Percentiles rank a stretch among this genome's conserved stretches.
Evolutionary conservation across 2,797 vertebrate species (phyloP).

Genomic region (Okamejei kenojei): DNA sequence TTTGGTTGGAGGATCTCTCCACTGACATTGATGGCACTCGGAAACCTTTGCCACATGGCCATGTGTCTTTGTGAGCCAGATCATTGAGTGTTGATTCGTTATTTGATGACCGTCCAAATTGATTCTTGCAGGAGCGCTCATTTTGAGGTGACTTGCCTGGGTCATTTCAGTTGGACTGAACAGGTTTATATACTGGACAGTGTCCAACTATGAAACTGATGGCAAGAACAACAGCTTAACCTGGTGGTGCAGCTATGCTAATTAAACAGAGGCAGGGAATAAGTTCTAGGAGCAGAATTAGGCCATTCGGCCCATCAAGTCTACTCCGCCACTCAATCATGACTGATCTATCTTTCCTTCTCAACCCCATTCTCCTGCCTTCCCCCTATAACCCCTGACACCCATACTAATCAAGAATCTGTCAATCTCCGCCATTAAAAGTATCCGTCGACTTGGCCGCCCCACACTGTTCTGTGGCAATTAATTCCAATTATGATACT

Average conservation of each 20-base stretch:
- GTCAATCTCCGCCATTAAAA: too few relatives aligned
- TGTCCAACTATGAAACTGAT: neutral
- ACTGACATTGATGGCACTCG: neutral
- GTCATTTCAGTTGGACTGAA: neutral
- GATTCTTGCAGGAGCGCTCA: neutral
- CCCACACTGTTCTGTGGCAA: too few relatives aligned
- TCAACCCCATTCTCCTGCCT: too few relatives aligned
- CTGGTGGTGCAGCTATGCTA: neutral
- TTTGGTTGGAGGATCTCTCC: neutral
- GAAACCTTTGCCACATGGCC: neutral
- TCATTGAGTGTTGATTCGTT: neutral
- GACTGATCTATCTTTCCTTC: too few relatives aligned
- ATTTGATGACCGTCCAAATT: neutral
- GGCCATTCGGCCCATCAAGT: too few relatives aligned
- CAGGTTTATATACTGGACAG: neutral
- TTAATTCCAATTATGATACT: too few relatives aligned
- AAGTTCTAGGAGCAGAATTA: too few relatives aligned
- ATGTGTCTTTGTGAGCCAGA: neutral
- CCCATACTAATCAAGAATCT: too few relatives aligned
- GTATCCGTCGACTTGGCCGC: too few relatives aligned
- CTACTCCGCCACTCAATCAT: too few relatives aligned
- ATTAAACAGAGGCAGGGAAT: neutral
- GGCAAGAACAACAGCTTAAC: neutral
- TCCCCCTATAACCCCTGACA: too few relatives aligned
- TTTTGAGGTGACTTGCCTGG: neutral